Conservation (phyloP, 2,113 vertebrate genomes). For the Chloropsis cyanopogon region DNA sequence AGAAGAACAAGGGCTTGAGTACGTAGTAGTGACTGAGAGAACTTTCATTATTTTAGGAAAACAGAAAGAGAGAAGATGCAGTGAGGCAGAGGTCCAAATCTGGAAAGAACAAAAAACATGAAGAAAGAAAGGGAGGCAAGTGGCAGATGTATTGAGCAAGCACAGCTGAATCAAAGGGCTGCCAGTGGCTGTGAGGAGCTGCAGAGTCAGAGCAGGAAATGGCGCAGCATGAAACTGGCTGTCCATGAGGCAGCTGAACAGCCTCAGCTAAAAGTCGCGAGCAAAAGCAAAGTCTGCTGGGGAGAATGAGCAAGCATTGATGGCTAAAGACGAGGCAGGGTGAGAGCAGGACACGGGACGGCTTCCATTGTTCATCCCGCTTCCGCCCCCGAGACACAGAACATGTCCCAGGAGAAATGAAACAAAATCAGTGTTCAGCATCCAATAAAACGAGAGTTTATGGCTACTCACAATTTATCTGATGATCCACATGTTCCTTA, state of each 20-base stretch:
- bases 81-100: conserved; percentile 51
- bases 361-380: background rate
- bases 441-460: background rate
- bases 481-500: conserved; percentile 65
- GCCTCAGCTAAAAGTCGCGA: background rate
- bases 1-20: conserved; percentile 5
- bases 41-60: conserved; percentile 31
- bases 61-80: conserved; percentile 22
- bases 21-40: conserved; percentile 2
- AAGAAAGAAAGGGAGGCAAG: conserved; percentile 45
- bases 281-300: conserved; percentile 43
- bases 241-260: conserved; percentile 56
- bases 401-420: background rate
- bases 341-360: conserved; percentile 48
- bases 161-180: conserved; percentile 60
- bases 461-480: conserved; percentile 75
- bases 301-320: conserved; percentile 50
- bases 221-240: conserved; percentile 48
- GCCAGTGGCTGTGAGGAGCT: conserved; percentile 47
- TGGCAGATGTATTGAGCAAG: conserved; percentile 54
- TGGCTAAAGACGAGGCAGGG: conserved; percentile 33
- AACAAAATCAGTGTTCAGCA: background rate
- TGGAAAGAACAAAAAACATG: conserved; percentile 44
- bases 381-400: background rate
- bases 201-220: conserved; percentile 52